Conservation (phyloP, 1,140 invertebrate species). For the Cheumatopsyche charites region DNA sequence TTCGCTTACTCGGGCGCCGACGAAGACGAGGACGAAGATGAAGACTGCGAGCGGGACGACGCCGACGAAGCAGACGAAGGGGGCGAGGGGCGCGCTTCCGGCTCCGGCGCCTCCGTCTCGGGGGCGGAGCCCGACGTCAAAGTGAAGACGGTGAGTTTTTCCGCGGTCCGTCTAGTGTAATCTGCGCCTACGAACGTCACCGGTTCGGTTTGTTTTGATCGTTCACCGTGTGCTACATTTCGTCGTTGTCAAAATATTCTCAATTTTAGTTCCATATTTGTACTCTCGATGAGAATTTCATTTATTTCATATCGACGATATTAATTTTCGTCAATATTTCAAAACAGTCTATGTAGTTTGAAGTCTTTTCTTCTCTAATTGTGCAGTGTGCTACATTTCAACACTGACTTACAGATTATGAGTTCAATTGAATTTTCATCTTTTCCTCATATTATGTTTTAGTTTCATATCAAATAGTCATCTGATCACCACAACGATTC, state of each 20-base stretch:
- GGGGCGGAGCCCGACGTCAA: constrained; percentile 41
- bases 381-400: too few species aligned
- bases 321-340: too few species aligned
- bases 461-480: too few species aligned
- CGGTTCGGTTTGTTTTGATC: not conserved
- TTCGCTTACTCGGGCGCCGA: constrained; percentile 36
- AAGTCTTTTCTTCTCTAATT: too few species aligned
- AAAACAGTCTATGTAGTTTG: too few species aligned
- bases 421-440: too few species aligned
- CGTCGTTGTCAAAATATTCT: not conserved
- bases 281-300: not conserved
- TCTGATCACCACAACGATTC: too few species aligned
- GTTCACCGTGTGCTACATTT: not conserved
- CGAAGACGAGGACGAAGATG: constrained; percentile 14
- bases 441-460: too few species aligned
- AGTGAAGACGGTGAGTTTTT: constrained; percentile 45
- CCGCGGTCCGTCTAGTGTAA: too few species aligned
- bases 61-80: not conserved
- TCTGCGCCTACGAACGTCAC: too few species aligned
- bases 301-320: too few species aligned
- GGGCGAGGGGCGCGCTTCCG: not conserved
- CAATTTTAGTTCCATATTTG: not conserved
- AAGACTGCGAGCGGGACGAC: not conserved
- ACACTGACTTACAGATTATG: too few species aligned
- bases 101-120: not conserved